phyloP scores from a whole-genome alignment of 2,797 vertebrate genomes.

The Melopsittacus undulatus region DNA sequence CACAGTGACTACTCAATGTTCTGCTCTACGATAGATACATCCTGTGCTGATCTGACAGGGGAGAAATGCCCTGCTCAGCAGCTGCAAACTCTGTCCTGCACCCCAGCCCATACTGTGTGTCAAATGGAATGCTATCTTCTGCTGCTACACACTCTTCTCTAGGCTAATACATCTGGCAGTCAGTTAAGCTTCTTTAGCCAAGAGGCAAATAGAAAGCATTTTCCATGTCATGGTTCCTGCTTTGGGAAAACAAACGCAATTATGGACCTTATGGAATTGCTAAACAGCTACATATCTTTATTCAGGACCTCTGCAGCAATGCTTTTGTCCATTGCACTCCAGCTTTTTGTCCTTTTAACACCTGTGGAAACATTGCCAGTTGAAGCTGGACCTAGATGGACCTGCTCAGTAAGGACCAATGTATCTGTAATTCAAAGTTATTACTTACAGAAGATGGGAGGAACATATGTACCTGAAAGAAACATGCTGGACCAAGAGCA shows the following conservation, averaged over 20 bases:
- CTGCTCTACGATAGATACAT: slow-evolving; percentile 8
- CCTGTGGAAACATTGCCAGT: neutral
- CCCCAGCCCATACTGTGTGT: neutral
- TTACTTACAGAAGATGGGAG: neutral
- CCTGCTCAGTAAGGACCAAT: neutral
- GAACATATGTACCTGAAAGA: neutral
- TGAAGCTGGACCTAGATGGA: neutral
- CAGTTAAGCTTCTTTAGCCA: neutral
- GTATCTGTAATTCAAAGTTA: neutral
- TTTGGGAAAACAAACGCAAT: neutral
- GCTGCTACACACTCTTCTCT: neutral
- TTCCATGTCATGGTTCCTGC: neutral
- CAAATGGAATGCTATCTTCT: neutral
- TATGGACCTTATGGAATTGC: neutral
- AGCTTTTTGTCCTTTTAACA: neutral
- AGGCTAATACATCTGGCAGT: neutral
- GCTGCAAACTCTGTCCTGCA: neutral
- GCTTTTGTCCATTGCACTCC: neutral
- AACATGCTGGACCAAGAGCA: neutral
- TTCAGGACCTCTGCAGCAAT: neutral
- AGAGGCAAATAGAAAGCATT: neutral
- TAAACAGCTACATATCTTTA: neutral
- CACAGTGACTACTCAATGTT: slow-evolving; percentile 23
- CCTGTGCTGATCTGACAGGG: slow-evolving; percentile 1
- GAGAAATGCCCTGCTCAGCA: neutral